These are phyloP conservation scores for Phylloscopus whistleri DNA, from an alignment of 2,113 vertebrate species.

Conservation along the genomic window DNA sequence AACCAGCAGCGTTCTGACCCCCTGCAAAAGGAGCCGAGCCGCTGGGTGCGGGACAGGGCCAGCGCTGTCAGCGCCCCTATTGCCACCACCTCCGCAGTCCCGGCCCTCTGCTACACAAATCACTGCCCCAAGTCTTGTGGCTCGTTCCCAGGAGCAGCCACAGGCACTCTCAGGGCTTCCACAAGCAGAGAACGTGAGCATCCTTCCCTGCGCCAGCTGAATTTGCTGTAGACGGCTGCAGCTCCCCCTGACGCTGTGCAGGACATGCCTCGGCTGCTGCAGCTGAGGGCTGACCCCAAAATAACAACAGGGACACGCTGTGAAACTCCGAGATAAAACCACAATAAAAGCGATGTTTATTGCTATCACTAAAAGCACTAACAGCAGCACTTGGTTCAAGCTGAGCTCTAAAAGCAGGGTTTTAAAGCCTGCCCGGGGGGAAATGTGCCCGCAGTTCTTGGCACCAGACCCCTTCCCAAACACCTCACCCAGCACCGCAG, in stretches of 20 bases:
- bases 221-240: background rate
- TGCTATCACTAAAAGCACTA: slow-evolving; percentile 16
- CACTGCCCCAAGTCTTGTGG: background rate
- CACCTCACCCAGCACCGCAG: too few species aligned
- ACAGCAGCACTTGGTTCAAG: slow-evolving; percentile 1
- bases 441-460: background rate
- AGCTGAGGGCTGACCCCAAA: background rate
- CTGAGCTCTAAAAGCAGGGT: background rate
- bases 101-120: background rate
- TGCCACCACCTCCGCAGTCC: fast-evolving
- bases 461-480: background rate
- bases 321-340: background rate
- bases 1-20: background rate
- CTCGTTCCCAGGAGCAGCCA: background rate
- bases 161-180: background rate
- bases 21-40: fast-evolving
- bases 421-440: background rate
- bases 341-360: background rate
- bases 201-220: background rate
- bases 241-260: fast-evolving
- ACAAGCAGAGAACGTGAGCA: fast-evolving
- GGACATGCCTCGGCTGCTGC: background rate
- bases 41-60: fast-evolving
- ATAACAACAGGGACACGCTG: background rate
- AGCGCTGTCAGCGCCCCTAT: fast-evolving